Evolutionary conservation across 1,140 invertebrate genomes (phyloP).

Genomic region (Cephus cinctus): DNA sequence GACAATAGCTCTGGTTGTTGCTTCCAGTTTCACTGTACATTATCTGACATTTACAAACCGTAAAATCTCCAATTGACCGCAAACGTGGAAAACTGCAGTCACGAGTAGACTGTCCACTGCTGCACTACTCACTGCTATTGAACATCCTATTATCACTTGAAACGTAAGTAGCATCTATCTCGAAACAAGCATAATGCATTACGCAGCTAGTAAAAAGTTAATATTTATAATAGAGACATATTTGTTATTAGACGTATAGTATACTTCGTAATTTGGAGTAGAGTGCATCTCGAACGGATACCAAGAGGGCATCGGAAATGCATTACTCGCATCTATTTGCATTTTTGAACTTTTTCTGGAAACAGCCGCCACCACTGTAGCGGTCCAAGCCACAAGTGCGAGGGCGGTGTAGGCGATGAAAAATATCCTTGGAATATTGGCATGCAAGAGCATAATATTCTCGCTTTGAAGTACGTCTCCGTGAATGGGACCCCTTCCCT

Average conservation of each 20-base stretch:
- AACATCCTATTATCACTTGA: neutral
- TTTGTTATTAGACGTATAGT: neutral
- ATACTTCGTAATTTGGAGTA: neutral
- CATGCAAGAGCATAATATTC: neutral
- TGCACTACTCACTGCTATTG: neutral
- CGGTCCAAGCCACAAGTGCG: neutral
- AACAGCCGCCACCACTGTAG: neutral
- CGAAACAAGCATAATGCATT: too few species aligned
- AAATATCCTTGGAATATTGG: neutral
- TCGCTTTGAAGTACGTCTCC: too few species aligned
- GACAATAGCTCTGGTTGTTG: neutral
- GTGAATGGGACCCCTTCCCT: too few species aligned
- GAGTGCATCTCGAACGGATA: neutral
- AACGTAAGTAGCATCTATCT: neutral
- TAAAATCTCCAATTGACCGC: constrained; percentile 1
- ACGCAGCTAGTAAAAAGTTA: too few species aligned
- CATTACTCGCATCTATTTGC: neutral
- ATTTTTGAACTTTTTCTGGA: neutral
- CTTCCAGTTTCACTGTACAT: neutral
- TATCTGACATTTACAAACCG: neutral
- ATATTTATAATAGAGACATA: neutral
- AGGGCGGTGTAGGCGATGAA: neutral
- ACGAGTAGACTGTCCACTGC: neutral
- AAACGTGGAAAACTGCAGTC: neutral
- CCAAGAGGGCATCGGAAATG: neutral